A percentile compares a stretch with the other conserved stretches of the same genome.
phyloP scores from a whole-genome alignment of 2,113 vertebrate species.

The Otus sunia region DNA sequence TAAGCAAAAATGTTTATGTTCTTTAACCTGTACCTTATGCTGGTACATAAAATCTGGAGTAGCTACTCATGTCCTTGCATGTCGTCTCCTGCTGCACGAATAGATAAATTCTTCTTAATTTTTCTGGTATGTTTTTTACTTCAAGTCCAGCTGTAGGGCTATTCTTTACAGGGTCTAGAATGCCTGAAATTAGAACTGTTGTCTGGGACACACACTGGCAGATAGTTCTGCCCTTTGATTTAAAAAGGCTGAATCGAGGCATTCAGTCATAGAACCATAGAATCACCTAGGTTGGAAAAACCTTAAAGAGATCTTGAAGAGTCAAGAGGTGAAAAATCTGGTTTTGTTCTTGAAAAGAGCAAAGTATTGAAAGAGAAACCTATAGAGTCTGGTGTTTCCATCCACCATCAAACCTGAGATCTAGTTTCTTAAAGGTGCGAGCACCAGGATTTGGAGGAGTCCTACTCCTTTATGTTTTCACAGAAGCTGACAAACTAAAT shows the following conservation, averaged over 20 bases:
- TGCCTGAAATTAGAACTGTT: background rate
- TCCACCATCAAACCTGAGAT: background rate
- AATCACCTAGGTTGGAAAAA: too few species aligned
- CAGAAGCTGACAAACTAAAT: background rate
- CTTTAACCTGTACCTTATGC: background rate
- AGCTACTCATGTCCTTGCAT: background rate
- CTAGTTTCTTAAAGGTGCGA: background rate
- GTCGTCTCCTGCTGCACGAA: background rate
- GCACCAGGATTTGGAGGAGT: background rate
- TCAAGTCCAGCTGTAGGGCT: background rate
- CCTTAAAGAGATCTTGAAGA: too few species aligned
- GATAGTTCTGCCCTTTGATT: background rate
- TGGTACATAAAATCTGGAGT: background rate
- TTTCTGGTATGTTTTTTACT: background rate
- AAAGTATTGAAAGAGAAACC: background rate
- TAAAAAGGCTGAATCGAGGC: background rate
- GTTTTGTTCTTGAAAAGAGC: background rate
- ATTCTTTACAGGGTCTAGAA: background rate
- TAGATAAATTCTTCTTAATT: background rate
- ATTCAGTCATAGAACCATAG: background rate
- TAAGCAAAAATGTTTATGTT: background rate
- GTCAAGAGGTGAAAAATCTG: background rate
- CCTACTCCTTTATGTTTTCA: background rate
- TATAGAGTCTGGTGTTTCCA: background rate
- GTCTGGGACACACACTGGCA: background rate